Evolutionary conservation across 2,113 vertebrate genomes (phyloP).

Genomic region (Urocolius indicus): DNA sequence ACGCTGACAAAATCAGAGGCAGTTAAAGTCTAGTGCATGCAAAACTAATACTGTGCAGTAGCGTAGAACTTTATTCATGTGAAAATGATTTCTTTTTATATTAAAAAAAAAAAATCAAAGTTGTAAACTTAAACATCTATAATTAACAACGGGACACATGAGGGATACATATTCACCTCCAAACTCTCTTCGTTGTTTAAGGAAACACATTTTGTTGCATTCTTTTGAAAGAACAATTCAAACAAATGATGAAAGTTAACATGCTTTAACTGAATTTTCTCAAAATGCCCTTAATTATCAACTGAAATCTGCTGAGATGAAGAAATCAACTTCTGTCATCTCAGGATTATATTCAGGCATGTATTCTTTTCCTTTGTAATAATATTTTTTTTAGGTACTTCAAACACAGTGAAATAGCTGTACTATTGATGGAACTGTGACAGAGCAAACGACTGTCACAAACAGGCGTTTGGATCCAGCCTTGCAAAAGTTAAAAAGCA

Average conservation of each 20-base stretch:
- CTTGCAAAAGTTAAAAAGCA: background rate
- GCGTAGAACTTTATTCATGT: background rate
- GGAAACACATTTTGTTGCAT: background rate
- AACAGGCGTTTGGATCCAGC: background rate
- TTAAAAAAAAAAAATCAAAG: background rate
- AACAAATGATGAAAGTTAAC: background rate
- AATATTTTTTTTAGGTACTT: background rate
- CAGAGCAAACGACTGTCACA: background rate
- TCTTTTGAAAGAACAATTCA: background rate
- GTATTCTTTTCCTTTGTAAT: background rate
- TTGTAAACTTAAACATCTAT: background rate
- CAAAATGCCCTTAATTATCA: background rate
- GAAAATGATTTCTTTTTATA: background rate
- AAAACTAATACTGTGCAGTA: background rate
- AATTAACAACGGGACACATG: background rate
- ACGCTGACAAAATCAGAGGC: background rate
- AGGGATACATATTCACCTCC: background rate
- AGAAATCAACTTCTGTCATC: background rate
- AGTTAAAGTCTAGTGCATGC: background rate
- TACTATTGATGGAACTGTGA: background rate
- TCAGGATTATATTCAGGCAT: background rate
- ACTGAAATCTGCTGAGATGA: background rate
- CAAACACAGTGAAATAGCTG: background rate
- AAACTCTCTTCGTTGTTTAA: background rate
- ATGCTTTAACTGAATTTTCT: background rate